Evolutionary conservation across 1,140 invertebrate genomes (phyloP).

Genomic region (Listronotus oregonensis): DNA sequence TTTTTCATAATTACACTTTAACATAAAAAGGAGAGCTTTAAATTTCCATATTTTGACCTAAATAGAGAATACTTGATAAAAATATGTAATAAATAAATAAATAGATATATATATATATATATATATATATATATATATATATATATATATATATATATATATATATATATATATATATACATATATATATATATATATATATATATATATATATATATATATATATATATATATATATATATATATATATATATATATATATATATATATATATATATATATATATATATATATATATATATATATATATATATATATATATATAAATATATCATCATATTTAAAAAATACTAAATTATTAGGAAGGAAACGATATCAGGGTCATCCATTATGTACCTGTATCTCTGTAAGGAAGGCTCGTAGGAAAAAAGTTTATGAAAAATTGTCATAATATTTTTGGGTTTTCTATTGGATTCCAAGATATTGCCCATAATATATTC

Average conservation of each 20-base stretch:
- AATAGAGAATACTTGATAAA: no score
- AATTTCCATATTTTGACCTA: no score
- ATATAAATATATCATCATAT: no score
- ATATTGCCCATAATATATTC: no score
- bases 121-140: constrained; percentile 21
- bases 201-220: constrained; percentile 20
- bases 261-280: constrained; percentile 13
- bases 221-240: constrained; percentile 23
- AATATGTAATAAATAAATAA: constrained; percentile 2
- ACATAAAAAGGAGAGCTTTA: no score
- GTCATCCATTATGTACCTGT: no score
- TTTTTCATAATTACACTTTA: no score
- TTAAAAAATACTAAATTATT: not conserved
- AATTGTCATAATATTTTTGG: no score
- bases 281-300: constrained; percentile 14
- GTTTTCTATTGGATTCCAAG: no score
- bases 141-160: constrained; percentile 23
- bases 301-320: constrained; percentile 14
- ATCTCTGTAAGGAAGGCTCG: no score
- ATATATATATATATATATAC: constrained; percentile 21
- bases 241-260: constrained; percentile 17
- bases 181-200: constrained; percentile 20
- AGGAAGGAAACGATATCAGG: no score
- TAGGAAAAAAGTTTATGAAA: no score
- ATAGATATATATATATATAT: constrained; percentile 11